Evolutionary conservation across 2,797 vertebrate genomes (phyloP).

Genomic region (Premnoplex brunnescens): DNA sequence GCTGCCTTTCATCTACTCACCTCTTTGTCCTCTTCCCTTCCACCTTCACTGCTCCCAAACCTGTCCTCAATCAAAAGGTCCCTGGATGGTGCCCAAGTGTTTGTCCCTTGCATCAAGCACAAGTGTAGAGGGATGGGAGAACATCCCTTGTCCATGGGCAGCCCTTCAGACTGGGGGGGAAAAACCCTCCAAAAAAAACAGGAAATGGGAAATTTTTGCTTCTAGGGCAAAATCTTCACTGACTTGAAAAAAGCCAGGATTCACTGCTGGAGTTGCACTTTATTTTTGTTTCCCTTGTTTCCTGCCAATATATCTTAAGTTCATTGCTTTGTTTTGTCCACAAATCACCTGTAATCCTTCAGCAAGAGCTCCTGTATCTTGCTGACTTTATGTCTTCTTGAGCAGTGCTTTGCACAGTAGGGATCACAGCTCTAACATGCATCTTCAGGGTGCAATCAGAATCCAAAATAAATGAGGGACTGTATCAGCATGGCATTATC

Average conservation of each 20-base stretch:
- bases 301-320: not conserved
- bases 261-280: not conserved
- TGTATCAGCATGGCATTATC: constrained; percentile 7
- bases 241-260: not conserved
- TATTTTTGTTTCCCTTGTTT: not conserved
- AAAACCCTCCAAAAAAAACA: not conserved
- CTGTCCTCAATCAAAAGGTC: not conserved
- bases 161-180: not conserved
- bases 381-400: constrained; percentile 2
- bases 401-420: constrained; percentile 21
- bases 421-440: not conserved
- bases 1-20: not conserved
- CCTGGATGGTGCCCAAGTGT: not conserved
- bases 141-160: not conserved
- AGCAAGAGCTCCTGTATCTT: not conserved
- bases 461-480: constrained; percentile 19
- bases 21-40: not conserved
- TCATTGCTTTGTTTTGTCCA: constrained; percentile 31
- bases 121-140: not conserved
- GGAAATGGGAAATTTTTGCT: not conserved
- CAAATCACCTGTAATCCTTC: constrained; percentile 16
- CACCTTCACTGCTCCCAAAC: not conserved
- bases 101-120: not conserved
- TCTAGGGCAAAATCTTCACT: not conserved
- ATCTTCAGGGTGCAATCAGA: constrained; percentile 18